Evolutionary conservation across 2,113 vertebrate species (phyloP).

Genomic region (Onychorhynchus coronatus): DNA sequence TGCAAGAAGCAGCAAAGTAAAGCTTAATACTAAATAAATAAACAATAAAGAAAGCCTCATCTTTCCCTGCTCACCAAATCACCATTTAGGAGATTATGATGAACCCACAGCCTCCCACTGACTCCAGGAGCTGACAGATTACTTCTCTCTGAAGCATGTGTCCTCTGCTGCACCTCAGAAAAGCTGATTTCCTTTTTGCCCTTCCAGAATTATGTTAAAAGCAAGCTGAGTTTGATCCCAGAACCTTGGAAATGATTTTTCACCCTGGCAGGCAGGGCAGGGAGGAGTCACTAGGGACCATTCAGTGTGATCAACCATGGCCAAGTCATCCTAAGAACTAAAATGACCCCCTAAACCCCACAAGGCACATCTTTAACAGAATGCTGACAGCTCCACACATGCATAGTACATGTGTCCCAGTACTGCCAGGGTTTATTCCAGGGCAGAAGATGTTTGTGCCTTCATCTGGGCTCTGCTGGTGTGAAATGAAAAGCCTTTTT

Average conservation of each 20-base stretch:
- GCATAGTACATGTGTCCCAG: neutral
- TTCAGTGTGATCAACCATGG: neutral
- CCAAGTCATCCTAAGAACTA: neutral
- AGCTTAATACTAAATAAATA: neutral
- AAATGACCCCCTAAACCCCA: neutral
- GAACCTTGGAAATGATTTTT: neutral
- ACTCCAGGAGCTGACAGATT: neutral
- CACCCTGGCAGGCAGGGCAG: neutral
- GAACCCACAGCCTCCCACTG: neutral
- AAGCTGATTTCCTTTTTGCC: neutral
- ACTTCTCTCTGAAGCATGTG: neutral
- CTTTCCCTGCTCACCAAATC: neutral
- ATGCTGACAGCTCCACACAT: neutral
- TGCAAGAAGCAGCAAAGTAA: neutral
- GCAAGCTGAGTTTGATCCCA: neutral
- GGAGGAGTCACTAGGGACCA: neutral
- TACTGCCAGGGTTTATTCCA: neutral
- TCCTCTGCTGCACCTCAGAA: neutral
- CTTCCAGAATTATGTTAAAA: neutral
- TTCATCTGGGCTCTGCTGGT: neutral
- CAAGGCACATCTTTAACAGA: neutral
- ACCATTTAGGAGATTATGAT: neutral
- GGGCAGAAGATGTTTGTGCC: neutral
- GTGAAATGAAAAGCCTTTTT: neutral
- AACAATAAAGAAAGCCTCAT: neutral